phyloP scores from a whole-genome alignment of 2,797 vertebrate species.

The Sebastes itinus region DNA sequence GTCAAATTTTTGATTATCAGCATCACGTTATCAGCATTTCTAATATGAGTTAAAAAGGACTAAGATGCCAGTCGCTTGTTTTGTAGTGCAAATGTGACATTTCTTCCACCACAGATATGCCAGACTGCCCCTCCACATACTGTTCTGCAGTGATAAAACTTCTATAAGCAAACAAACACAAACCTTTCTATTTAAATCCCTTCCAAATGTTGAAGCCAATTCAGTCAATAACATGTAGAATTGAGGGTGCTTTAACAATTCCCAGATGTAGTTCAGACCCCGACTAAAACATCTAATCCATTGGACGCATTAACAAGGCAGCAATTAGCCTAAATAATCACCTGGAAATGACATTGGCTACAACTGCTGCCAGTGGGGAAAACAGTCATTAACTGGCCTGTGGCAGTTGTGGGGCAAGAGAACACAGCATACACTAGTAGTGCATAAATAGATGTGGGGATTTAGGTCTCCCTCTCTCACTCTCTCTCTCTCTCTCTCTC shows the following conservation, averaged over 20 bases:
- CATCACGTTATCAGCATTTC: neutral
- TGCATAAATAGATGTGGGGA: constrained; percentile 76
- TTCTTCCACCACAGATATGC: neutral
- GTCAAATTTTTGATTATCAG: neutral
- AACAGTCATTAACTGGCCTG: constrained; percentile 47
- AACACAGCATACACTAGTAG: constrained; percentile 60
- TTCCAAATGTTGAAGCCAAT: constrained; percentile 1
- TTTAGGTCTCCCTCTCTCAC: constrained; percentile 67
- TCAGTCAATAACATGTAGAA: constrained; percentile 2
- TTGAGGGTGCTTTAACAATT: constrained; percentile 3
- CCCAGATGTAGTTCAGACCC: constrained; percentile 24
- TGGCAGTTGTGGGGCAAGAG: constrained; percentile 62
- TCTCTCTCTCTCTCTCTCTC: constrained; percentile 39
- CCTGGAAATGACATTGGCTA: constrained; percentile 61
- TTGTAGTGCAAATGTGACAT: neutral
- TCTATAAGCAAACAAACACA: neutral
- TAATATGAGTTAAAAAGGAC: neutral
- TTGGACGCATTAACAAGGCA: constrained; percentile 52
- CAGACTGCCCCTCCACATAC: neutral
- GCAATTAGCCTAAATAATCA: constrained; percentile 74
- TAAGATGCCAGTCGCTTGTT: neutral
- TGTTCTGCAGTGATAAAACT: neutral
- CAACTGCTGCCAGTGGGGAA: constrained; percentile 35
- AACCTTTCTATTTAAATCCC: neutral
- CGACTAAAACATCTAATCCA: constrained; percentile 51